Conservation (phyloP, 2,797 vertebrate genomes). For the Oryzias sinensis region DNA sequence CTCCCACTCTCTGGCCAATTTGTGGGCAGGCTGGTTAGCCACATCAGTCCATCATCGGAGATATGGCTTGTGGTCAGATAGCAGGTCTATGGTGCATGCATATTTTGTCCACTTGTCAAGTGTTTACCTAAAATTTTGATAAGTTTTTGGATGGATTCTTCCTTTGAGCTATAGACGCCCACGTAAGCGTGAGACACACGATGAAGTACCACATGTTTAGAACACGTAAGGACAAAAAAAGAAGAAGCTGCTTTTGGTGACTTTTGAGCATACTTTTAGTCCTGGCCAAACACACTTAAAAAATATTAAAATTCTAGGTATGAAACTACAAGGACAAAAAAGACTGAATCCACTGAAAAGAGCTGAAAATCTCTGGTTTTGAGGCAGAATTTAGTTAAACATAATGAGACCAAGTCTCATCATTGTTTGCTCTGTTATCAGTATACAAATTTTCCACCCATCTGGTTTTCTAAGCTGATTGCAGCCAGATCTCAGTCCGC, state of each 20-base stretch:
- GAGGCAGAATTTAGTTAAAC: too few species aligned
- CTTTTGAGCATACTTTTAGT: background rate
- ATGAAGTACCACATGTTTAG: conserved; percentile 7
- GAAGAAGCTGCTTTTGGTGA: conserved; percentile 4
- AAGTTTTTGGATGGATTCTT: conserved; percentile 80
- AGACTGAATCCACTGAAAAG: too few species aligned
- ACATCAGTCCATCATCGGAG: conserved; percentile 80
- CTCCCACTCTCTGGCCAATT: conserved; percentile 57
- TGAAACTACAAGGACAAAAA: too few species aligned
- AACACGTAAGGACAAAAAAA: conserved; percentile 14
- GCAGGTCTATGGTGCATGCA: conserved; percentile 70
- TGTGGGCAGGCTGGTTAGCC: too few species aligned
- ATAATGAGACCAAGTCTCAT: background rate
- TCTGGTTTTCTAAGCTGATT: conserved; percentile 64
- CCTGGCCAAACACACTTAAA: too few species aligned
- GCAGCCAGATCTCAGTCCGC: conserved; percentile 44
- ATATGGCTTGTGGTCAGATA: conserved; percentile 76
- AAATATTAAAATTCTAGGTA: too few species aligned
- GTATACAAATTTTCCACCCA: conserved; percentile 63
- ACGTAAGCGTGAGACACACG: conserved; percentile 15
- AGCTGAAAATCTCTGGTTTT: too few species aligned
- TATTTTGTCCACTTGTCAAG: conserved; percentile 80
- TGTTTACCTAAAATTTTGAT: conserved; percentile 83
- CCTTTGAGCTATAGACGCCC: conserved; percentile 63
- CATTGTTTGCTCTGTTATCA: conserved; percentile 40